Evolutionary conservation across 1,140 invertebrate genomes (phyloP).

Genomic region (Brachionus plicatilis): DNA sequence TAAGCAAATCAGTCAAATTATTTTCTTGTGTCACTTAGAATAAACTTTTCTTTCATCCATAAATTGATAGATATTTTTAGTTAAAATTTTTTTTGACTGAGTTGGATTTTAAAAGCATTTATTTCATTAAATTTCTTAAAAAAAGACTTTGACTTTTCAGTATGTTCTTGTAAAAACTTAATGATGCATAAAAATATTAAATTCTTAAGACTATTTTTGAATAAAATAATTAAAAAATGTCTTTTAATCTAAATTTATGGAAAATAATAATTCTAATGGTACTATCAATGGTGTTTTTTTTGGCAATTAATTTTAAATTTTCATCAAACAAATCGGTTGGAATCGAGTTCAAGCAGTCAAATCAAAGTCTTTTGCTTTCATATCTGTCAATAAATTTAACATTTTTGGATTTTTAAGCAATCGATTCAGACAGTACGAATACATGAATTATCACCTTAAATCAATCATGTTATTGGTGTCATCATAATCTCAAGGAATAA

Average conservation of each 20-base stretch:
- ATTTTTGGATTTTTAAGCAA: background rate
- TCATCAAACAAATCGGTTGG: background rate
- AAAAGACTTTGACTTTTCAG: background rate
- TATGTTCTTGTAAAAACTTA: background rate
- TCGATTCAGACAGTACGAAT: constrained; percentile 37
- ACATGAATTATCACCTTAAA: constrained; percentile 7
- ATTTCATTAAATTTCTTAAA: background rate
- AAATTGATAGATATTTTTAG: background rate
- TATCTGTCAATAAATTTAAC: background rate
- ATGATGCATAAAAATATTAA: background rate
- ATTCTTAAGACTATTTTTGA: background rate
- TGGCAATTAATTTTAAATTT: background rate
- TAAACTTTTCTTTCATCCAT: no score
- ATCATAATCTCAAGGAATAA: background rate
- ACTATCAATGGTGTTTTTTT: background rate
- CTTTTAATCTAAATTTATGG: background rate
- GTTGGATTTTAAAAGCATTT: background rate
- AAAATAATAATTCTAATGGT: background rate
- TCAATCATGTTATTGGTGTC: background rate
- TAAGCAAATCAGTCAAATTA: no score
- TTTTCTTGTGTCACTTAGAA: no score
- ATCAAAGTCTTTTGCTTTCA: background rate
- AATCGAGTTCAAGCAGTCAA: background rate
- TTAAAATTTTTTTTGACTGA: background rate
- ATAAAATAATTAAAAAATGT: background rate